These are phyloP conservation scores for Litocranius walleri DNA, from an alignment of 2,113 vertebrate species.

Conservation along the genomic window DNA sequence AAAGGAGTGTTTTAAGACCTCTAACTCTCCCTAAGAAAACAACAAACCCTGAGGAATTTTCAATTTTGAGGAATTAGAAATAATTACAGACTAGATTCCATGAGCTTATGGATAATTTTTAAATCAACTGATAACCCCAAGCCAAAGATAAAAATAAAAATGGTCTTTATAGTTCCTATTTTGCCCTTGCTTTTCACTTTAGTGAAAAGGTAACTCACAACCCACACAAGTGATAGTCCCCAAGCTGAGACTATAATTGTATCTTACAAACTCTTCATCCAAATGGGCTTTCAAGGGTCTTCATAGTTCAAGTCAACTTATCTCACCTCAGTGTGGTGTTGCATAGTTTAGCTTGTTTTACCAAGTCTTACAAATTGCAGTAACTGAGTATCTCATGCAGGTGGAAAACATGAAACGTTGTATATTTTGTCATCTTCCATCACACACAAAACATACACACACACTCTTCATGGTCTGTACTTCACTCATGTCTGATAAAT, in stretches of 20 bases:
- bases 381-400: neutral
- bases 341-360: neutral
- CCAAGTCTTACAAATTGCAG: neutral
- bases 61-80: constrained; percentile 6
- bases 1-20: neutral
- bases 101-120: constrained; percentile 13
- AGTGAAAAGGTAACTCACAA: neutral
- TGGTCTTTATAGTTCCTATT: neutral
- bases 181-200: neutral
- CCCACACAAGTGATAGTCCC: neutral
- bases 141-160: neutral
- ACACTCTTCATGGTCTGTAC: neutral
- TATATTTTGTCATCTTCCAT: neutral
- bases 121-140: neutral
- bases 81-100: neutral
- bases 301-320: neutral
- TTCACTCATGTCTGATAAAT: neutral
- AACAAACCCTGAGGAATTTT: constrained; percentile 1
- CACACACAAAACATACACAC: neutral
- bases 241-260: neutral
- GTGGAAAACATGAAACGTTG: neutral
- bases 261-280: neutral
- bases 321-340: neutral
- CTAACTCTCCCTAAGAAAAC: neutral
- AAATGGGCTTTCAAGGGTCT: neutral